A percentile compares a stretch with the other conserved stretches of the same genome.
Conservation (phyloP, 2,113 vertebrate species). For the Todiramphus saurophagus region DNA sequence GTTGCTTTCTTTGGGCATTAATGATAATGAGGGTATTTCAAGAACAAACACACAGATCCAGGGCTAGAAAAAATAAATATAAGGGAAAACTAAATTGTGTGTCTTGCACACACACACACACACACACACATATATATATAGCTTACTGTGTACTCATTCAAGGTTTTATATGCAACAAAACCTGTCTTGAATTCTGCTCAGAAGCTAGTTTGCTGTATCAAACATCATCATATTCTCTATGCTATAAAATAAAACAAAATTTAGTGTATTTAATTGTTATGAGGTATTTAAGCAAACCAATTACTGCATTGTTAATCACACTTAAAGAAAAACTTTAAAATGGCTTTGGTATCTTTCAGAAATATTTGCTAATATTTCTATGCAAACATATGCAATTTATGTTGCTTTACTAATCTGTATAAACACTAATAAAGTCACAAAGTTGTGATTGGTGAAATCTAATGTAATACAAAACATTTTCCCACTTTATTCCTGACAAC, state of each 20-base stretch:
- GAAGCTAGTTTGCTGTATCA: background rate
- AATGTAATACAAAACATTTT: conserved; percentile 37
- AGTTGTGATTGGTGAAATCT: conserved; percentile 1
- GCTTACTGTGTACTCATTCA: background rate
- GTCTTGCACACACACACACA: background rate
- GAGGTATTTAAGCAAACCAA: background rate
- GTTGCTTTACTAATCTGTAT: background rate
- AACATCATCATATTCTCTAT: background rate
- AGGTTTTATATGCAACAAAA: background rate
- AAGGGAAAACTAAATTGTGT: background rate
- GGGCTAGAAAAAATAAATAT: background rate
- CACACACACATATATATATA: background rate
- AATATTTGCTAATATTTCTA: background rate
- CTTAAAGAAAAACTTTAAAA: background rate
- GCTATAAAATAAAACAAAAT: background rate
- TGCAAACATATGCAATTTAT: background rate
- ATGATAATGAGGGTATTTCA: background rate
- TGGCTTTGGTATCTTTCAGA: background rate
- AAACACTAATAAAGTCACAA: conserved; percentile 13
- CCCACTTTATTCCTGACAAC: conserved; percentile 68
- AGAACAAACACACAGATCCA: background rate
- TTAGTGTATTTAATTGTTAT: background rate
- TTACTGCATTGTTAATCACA: background rate
- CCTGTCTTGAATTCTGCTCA: background rate
- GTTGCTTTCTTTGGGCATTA: background rate